These are phyloP conservation scores for Cephus pygmeus DNA, from an alignment of 2,888 invertebrate genomes.

Conservation along the genomic window DNA sequence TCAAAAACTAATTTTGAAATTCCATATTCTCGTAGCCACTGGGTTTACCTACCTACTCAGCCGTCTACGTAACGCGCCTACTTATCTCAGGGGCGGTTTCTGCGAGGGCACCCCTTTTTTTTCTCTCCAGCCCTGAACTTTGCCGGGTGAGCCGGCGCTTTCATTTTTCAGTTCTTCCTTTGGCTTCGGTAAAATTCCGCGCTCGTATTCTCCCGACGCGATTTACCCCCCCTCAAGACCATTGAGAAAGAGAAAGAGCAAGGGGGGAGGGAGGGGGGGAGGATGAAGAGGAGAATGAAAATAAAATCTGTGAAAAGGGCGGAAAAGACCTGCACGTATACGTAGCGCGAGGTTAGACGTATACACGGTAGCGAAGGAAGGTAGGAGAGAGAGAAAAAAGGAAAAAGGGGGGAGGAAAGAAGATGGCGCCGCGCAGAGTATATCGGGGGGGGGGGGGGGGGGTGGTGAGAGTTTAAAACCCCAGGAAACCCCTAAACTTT, in stretches of 20 bases:
- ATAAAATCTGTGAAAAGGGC: background rate
- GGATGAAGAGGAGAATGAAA: background rate
- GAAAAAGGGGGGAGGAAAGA: background rate
- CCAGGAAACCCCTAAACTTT: too few species aligned
- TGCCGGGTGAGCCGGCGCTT: background rate
- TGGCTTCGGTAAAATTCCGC: background rate
- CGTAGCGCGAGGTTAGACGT: background rate
- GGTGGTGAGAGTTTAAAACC: slow-evolving; percentile 37
- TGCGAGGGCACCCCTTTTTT: background rate
- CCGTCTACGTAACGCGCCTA: background rate
- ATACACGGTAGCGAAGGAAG: background rate
- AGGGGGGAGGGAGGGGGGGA: background rate
- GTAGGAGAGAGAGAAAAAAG: slow-evolving; percentile 10
- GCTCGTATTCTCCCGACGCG: background rate
- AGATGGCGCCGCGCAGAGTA: slow-evolving; percentile 1
- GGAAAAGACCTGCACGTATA: background rate
- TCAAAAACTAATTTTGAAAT: background rate
- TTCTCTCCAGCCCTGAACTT: background rate
- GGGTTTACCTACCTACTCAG: background rate
- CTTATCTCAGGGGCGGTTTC: background rate
- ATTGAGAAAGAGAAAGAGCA: background rate
- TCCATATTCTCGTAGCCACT: background rate
- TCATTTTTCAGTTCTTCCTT: background rate
- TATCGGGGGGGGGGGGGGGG: slow-evolving; percentile 21
- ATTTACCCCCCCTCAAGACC: background rate